Conservation (phyloP, 2,797 vertebrate species). For the Remorina albescens region DNA sequence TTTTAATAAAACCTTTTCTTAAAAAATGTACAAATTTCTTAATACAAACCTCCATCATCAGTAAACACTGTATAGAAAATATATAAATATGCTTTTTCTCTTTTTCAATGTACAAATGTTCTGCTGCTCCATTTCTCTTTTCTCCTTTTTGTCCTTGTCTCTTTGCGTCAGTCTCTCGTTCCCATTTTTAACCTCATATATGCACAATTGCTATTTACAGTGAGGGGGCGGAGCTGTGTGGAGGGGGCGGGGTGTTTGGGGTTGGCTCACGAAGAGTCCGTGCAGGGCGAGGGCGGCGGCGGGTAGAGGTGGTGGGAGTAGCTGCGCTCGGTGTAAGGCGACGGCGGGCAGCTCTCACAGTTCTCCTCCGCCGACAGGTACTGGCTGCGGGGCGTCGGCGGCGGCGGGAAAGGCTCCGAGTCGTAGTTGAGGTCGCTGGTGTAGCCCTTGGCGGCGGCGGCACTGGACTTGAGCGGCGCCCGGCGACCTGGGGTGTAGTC, state of each 20-base stretch:
- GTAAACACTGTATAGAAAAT: conserved; percentile 98
- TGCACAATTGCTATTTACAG: conserved; percentile 90
- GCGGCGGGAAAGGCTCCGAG: conserved; percentile 95
- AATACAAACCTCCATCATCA: conserved; percentile 95
- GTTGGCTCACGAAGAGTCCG: conserved; percentile 94
- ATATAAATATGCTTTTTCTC: conserved; percentile 98
- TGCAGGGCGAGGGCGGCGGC: conserved; percentile 95
- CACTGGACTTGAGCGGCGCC: conserved; percentile 83
- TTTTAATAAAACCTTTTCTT: conserved; percentile 94
- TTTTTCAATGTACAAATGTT: conserved; percentile 93
- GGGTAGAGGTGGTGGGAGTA: conserved; percentile 99
- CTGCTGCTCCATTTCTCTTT: conserved; percentile 72
- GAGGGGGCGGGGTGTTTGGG: conserved; percentile 26
- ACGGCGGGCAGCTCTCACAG: conserved; percentile 97
- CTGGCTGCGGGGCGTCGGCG: conserved; percentile 96
- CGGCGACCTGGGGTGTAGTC: conserved; percentile 95
- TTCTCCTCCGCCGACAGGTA: conserved; percentile 98
- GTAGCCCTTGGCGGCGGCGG: conserved; percentile 88
- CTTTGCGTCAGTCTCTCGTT: conserved; percentile 80
- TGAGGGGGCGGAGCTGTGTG: conserved; percentile 68
- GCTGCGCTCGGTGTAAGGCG: conserved; percentile 95
- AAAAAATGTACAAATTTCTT: conserved; percentile 93
- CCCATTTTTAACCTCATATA: conserved; percentile 80
- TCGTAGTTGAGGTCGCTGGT: conserved; percentile 97
- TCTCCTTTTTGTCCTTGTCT: conserved; percentile 51